Percentiles rank a stretch among this genome's conserved stretches.
Conservation (phyloP, 2,113 vertebrate genomes). For the Thomomys bottae region DNA sequence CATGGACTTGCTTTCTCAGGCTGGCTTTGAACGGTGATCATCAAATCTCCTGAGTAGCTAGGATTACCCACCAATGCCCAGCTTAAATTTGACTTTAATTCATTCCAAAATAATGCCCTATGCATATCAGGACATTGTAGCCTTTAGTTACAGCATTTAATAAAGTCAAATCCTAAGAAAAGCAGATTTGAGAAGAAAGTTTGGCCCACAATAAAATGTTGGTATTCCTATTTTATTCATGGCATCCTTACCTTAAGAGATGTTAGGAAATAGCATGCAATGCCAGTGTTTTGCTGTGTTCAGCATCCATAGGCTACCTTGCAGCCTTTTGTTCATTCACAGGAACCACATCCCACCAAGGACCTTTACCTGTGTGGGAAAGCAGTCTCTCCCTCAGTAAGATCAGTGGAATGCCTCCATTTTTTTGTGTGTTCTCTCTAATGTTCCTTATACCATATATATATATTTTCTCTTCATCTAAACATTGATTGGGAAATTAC, state of each 20-base stretch:
- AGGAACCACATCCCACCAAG: background rate
- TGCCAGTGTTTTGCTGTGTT: background rate
- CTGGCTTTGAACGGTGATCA: no score
- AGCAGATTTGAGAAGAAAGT: conserved; percentile 7
- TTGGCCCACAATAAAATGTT: background rate
- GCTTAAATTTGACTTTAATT: background rate
- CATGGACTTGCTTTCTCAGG: no score
- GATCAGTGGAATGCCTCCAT: background rate
- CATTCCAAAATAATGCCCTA: conserved; percentile 14
- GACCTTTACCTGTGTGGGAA: background rate
- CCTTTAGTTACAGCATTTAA: background rate
- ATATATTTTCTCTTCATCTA: background rate
- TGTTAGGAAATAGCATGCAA: conserved; percentile 24
- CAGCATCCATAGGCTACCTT: background rate
- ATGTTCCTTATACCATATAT: background rate
- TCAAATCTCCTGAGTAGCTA: no score
- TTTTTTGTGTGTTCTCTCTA: conserved; percentile 23
- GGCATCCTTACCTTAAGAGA: background rate
- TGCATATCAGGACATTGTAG: background rate
- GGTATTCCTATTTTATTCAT: background rate
- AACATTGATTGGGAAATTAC: background rate
- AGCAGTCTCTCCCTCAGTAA: conserved; percentile 28
- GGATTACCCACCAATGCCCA: no score
- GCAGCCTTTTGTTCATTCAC: background rate
- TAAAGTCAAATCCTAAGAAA: conserved; percentile 45